Base-by-base conservation (phyloP, 2,888 invertebrate species). In the Melanostoma scalare region DNA sequence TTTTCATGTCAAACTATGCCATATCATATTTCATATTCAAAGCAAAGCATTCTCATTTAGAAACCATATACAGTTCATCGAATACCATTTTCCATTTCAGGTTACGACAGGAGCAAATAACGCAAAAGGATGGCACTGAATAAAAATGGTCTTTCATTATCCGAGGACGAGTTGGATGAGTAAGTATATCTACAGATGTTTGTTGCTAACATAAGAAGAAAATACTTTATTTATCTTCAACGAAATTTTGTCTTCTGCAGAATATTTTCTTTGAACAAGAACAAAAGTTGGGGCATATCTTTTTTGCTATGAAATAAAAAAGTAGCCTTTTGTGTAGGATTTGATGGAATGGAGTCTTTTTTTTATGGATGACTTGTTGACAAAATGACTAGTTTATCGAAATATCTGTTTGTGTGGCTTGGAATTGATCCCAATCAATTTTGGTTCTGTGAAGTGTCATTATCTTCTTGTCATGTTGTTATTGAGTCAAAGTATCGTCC, bases 91-190 rank as follows among this genome's bases (percentile, higher is more conserved):
- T 80, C 35, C 63, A 50, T 71, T 80, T 35, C 55, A 81, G 81
- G 4, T 40, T 72, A 20, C 46, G 9, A 20, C 20, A 20, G 31
- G 40, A 60, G 38, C 6, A 65, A 40, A 65, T 30, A 58, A 65
- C 10, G 6, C 60, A 36, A 73, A 69, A 78, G 20, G 73, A 36
- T 82, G 82, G 56, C 78, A 65, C 30, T 38, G 6, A 73, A 69
- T 53, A 82, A 82, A 65, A 91, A 89, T 85, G 91, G 90, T 86
- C 87, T 89, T 73, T 94, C 94, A 85, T 92, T 94, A 88, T 94
- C 94, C 85, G 95, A 95, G 87, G 95, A 95, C 88, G 93, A 94
- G 86, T 92, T 93, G 81, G 95, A 95, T 88, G 95, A 95, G 95
- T 95, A 91, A 95, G 95, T 94, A 91, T 10, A 71, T 44, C 20